A percentile compares a stretch with the other conserved stretches of the same genome.
Evolutionary conservation across 2,888 invertebrate genomes (phyloP).

Genomic region (Sicus ferrugineus): DNA sequence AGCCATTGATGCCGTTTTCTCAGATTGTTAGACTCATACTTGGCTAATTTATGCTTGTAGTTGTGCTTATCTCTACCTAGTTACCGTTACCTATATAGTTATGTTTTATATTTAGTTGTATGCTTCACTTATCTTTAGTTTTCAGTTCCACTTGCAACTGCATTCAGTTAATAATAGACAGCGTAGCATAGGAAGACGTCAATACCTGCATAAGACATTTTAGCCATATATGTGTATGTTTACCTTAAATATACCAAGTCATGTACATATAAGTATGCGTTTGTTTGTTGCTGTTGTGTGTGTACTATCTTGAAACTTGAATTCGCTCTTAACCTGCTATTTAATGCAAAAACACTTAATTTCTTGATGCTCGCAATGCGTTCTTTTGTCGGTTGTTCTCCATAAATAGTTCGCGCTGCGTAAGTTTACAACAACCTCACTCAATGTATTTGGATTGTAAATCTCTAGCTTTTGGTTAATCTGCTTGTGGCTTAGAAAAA

Average conservation of each 20-base stretch:
- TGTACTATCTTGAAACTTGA: not conserved
- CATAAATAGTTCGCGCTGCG: not conserved
- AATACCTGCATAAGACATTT: constrained; percentile 67
- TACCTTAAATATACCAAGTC: constrained; percentile 1
- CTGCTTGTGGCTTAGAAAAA: constrained; percentile 41
- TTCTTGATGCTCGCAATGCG: constrained; percentile 9
- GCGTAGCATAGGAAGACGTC: constrained; percentile 67
- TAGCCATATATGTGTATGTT: constrained; percentile 59
- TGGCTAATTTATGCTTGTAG: constrained; percentile 7
- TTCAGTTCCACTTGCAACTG: constrained; percentile 45
- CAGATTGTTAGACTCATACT: constrained; percentile 34
- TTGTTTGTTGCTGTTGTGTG: not conserved
- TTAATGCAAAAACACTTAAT: not conserved
- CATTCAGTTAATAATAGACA: constrained; percentile 65
- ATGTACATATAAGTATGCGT: not conserved
- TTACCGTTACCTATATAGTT: not conserved
- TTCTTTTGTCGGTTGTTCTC: not conserved
- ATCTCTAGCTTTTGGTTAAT: constrained; percentile 2
- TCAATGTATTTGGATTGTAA: not conserved
- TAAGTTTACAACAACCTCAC: constrained; percentile 17
- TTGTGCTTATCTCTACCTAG: not conserved
- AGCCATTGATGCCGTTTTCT: too few species aligned
- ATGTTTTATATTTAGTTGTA: constrained; percentile 19
- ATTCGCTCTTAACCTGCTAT: not conserved
- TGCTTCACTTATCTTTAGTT: constrained; percentile 43